Conservation (phyloP, 2,797 vertebrate genomes). For the Acanthornis magna region DNA sequence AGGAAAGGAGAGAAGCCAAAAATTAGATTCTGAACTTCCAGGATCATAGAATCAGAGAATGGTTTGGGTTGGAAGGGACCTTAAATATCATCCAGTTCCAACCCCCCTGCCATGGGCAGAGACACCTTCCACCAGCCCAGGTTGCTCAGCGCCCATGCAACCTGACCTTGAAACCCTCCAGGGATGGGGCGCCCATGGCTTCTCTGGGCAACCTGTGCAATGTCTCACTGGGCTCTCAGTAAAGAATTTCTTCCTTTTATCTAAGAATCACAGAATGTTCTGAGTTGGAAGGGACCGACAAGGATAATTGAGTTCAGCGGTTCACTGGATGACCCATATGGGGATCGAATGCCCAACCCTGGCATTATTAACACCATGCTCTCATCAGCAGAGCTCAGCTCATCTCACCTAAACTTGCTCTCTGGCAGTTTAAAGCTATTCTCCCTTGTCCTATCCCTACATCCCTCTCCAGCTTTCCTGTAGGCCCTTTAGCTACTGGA, state of each 20-base stretch:
- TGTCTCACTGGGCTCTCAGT: not conserved
- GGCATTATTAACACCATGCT: not conserved
- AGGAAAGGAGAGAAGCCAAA: not conserved
- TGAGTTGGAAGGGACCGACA: not conserved
- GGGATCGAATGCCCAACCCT: not conserved
- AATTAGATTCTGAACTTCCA: not conserved
- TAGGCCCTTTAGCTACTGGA: not conserved
- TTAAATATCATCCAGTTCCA: not conserved
- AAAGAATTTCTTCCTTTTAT: not conserved
- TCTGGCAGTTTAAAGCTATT: not conserved
- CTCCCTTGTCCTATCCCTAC: not conserved
- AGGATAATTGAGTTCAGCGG: rapidly evolving
- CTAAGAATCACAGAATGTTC: not conserved
- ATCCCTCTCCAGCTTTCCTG: not conserved
- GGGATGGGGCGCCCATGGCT: not conserved
- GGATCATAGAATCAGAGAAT: not conserved
- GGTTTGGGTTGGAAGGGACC: not conserved
- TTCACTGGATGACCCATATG: not conserved
- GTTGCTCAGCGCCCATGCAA: not conserved
- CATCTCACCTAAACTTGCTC: not conserved
- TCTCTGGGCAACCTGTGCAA: not conserved
- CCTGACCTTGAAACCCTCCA: not conserved
- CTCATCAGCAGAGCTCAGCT: not conserved
- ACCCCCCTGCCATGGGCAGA: rapidly evolving
- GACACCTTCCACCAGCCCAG: not conserved